A percentile compares a stretch with the other conserved stretches of the same genome.
Conservation (phyloP, 2,113 vertebrate species). For the Pterocles orientalis region DNA sequence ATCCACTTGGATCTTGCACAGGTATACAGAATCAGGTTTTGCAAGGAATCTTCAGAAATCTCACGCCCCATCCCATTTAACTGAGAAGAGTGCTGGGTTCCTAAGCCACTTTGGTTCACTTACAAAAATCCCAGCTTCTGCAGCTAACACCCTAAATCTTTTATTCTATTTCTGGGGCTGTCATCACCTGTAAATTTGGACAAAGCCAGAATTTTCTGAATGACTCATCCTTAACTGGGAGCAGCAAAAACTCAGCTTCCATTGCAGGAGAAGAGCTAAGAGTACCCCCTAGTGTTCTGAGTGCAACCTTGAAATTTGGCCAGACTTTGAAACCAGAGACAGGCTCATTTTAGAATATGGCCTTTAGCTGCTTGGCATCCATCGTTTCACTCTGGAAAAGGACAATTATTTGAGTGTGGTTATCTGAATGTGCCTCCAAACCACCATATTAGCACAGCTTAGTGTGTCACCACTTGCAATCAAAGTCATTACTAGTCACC, state of each 20-base stretch:
- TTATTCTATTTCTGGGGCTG: constrained; percentile 24
- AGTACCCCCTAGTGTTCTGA: constrained; percentile 31
- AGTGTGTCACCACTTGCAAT: neutral
- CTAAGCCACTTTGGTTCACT: neutral
- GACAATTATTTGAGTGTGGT: neutral
- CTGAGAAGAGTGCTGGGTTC: neutral
- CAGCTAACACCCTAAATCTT: neutral
- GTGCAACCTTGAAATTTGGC: neutral
- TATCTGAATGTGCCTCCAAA: neutral
- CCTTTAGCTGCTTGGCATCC: neutral
- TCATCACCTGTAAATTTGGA: constrained; percentile 24
- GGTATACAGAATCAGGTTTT: neutral
- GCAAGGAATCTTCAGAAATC: neutral
- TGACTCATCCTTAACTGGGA: constrained; percentile 17
- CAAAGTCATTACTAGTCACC: neutral
- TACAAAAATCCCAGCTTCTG: neutral
- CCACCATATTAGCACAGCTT: neutral
- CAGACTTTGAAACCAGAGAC: neutral
- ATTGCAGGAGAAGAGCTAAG: neutral
- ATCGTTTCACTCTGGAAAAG: neutral
- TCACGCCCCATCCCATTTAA: neutral
- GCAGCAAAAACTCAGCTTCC: neutral
- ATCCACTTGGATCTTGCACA: neutral
- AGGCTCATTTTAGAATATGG: neutral
- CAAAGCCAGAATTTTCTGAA: constrained; percentile 52